Evolutionary conservation across 2,888 invertebrate species (phyloP), one percentile per base, ranked within the genome.

Genomic region (Hirtodrosophila cameraria): DNA sequence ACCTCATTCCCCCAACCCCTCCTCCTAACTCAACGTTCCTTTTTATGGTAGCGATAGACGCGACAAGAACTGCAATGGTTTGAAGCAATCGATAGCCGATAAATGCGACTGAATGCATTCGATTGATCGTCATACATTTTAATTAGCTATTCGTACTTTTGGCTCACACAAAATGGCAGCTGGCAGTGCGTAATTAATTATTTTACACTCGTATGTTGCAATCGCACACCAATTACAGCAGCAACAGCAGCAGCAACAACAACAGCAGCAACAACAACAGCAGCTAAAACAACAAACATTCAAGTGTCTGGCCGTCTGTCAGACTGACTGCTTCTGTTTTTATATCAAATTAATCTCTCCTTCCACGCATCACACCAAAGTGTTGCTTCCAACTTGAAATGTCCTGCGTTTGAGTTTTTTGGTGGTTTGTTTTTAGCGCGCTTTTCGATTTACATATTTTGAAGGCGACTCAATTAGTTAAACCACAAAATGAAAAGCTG

Each of bases 391-490:
- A 42, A 49, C 33, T 45, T 7, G 4, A 28, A 28, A 12, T 15
- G 16, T 23, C 16, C 25, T 12, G 18, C 18, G 5, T 18, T 18
- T 4, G 18, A 18, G 18, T 25, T 45, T 46, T 25, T 16, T 15
- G 36, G 23, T 13, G 41, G 31, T 27, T 30, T 6, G 6, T 23
- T 23, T 23, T 23, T 1, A 28, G 28, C 42, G 5, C 16, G 28
- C 42, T 16, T 55, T 36, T 15, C 36, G 66, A 83, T 85, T 87
- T 86, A 84, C 87, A 88, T 87, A 84, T 85, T 89, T 72, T 86
- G 75, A 87, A 87, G 86, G 82, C 81, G 82, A 89, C 89, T 90
- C 90, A 90, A 90, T 90, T 90, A 90, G 90, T 89, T 89, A 88
- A 90, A 89, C 90, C 90, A 81, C 90, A 90, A 88, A 87, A 88